Evolutionary conservation across 2,888 invertebrate species (phyloP).

Genomic region (Lapara coniferarum): DNA sequence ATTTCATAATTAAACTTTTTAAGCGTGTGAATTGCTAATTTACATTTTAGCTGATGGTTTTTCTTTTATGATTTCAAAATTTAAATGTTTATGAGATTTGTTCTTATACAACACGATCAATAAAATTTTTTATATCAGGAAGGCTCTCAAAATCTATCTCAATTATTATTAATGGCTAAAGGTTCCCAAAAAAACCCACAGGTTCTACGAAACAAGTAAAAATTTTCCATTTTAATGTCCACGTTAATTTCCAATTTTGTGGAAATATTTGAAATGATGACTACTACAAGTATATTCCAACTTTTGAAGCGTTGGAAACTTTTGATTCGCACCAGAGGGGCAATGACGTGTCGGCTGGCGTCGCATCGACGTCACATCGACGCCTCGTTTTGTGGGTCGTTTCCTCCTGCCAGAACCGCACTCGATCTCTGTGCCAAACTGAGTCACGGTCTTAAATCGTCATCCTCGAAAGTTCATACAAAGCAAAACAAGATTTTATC

Average conservation of each 20-base stretch:
- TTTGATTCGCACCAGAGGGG: not conserved
- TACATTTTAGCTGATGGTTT: not conserved
- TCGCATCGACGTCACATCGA: constrained; percentile 26
- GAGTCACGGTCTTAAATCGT: constrained; percentile 36
- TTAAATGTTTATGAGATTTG: too few relatives aligned
- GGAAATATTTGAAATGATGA: not conserved
- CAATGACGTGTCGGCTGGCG: constrained; percentile 41
- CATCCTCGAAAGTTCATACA: constrained; percentile 23
- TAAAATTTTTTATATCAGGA: not conserved
- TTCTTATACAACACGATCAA: not conserved
- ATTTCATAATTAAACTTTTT: not conserved
- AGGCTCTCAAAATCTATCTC: not conserved
- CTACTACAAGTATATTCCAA: not conserved
- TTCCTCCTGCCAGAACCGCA: constrained; percentile 36
- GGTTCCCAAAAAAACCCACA: not conserved
- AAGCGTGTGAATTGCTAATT: not conserved
- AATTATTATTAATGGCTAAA: not conserved
- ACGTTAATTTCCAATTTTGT: not conserved
- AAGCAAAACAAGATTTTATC: constrained; percentile 10
- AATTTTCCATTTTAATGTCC: not conserved
- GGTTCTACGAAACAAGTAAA: not conserved
- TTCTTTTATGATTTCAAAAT: not conserved
- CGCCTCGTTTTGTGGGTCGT: constrained; percentile 40
- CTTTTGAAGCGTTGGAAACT: not conserved
- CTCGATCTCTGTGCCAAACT: constrained; percentile 28